Conservation (phyloP, 2,888 invertebrate genomes). For the Oscheius sp. region DNA sequence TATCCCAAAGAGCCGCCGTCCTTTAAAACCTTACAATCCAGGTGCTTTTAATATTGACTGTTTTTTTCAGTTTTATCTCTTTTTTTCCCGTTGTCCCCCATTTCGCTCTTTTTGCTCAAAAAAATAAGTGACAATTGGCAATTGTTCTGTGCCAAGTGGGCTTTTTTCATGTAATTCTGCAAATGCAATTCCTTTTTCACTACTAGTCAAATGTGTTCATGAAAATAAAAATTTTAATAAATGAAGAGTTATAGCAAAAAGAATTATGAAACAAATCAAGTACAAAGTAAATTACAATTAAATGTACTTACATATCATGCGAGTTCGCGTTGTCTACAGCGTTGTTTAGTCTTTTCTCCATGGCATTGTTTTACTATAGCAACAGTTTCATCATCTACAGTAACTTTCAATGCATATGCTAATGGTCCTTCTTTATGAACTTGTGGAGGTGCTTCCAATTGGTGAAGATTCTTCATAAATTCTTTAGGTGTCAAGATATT, state of each 20-base stretch:
- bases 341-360: too few species aligned
- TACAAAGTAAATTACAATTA: too few species aligned
- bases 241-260: too few species aligned
- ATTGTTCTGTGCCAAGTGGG: not conserved
- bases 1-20: not conserved
- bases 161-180: too few species aligned
- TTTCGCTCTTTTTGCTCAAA: not conserved
- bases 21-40: not conserved
- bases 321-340: too few species aligned
- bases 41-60: not conserved
- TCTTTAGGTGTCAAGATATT: slow-evolving; percentile 95
- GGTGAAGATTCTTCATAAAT: slow-evolving; percentile 87
- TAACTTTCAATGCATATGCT: slow-evolving; percentile 48
- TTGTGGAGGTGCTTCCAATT: slow-evolving; percentile 70
- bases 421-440: slow-evolving; percentile 58
- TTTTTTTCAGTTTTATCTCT: not conserved
- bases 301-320: too few species aligned
- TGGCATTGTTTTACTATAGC: too few species aligned
- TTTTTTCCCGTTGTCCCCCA: not conserved
- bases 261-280: too few species aligned
- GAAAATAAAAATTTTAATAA: not conserved
- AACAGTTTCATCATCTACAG: slow-evolving; percentile 48
- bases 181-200: not conserved
- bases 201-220: not conserved
- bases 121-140: not conserved